Evolutionary conservation across 1,140 invertebrate species (phyloP), one percentile per base, ranked within the genome.

Genomic region (Zaprionus camerounensis): DNA sequence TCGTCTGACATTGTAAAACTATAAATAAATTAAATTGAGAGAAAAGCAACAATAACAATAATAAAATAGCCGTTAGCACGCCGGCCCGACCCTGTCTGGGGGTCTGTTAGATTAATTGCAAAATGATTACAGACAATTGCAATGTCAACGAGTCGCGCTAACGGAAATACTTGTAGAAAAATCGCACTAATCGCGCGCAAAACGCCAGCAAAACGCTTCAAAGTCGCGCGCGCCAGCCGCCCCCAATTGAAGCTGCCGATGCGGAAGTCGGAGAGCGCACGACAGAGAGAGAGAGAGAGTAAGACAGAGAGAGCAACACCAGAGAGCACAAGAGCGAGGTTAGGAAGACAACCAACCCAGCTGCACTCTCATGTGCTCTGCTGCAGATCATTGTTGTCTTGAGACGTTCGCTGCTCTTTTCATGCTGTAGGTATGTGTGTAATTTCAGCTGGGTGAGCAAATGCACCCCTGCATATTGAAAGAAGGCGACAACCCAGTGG

Each of bases 101-200:
- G 69, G 74, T 69, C 83, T 71, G 80, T 75, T 78, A 88, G 84
- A 88, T 88, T 87, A 87, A 87, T 87, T 88, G 84, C 84, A 88
- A 65, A 71, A 76, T 84, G 84, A 87, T 87, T 87, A 88, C 69
- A 76, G 74, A 72, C 84, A 81, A 87, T 73, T 83, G 69, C 84
- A 88, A 81, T 88, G 84, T 58, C 68, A 79, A 80, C 71, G 64
- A 71, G 74, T 66, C 56, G 38, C 55, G 17, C 56, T 53, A 79
- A 78, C 83, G 83, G 84, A 88, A 81, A 81, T 78, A 67, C 34
- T 57, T 38, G 24, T 56, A 7, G 26, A 22, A 56, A 51, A 51
- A 51, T 22, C 76, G 49, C 78, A 61, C 58, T 57, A 68, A 55
- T 34, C 75, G 71, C 75, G 51, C 70, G 11, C 63, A 74, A 86